Conservation (phyloP, 2,888 invertebrate genomes). For the Pasiphila rectangulata region DNA sequence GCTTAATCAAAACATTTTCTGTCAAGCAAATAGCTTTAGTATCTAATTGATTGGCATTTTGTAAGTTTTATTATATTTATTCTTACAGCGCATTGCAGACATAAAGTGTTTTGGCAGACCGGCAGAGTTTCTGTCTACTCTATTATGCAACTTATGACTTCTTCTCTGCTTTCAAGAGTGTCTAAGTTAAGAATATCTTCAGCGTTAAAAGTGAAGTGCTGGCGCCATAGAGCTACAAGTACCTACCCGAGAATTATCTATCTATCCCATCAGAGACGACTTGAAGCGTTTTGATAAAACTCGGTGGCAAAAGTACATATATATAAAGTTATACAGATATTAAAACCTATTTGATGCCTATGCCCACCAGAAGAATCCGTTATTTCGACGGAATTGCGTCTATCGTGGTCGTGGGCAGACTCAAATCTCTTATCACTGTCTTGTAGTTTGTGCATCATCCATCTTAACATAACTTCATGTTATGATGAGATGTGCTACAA, state of each 20-base stretch:
- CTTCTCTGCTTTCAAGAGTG: slow-evolving; percentile 25
- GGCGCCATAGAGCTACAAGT: slow-evolving; percentile 33
- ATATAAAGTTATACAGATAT: neutral
- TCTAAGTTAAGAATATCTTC: slow-evolving; percentile 23
- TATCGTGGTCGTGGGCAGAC: no score
- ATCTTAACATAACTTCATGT: no score
- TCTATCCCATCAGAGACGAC: slow-evolving; percentile 15
- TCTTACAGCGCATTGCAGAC: no score
- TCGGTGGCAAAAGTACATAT: neutral
- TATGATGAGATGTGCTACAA: no score
- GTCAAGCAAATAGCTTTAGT: slow-evolving; percentile 27
- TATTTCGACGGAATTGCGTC: no score
- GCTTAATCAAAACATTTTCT: slow-evolving; percentile 47
- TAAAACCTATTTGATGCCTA: no score
- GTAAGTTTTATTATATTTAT: no score
- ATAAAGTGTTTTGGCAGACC: no score
- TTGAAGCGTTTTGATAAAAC: slow-evolving; percentile 24
- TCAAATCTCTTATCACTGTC: no score
- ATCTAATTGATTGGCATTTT: slow-evolving; percentile 21
- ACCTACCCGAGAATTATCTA: neutral
- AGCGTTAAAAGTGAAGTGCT: slow-evolving; percentile 31
- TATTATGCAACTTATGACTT: neutral
- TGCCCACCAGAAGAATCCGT: no score
- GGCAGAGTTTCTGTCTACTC: no score
- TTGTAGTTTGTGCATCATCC: no score